Percentiles rank a stretch among this genome's conserved stretches.
Conservation (phyloP, 2,888 invertebrate genomes). For the Cantharis flavilabris region DNA sequence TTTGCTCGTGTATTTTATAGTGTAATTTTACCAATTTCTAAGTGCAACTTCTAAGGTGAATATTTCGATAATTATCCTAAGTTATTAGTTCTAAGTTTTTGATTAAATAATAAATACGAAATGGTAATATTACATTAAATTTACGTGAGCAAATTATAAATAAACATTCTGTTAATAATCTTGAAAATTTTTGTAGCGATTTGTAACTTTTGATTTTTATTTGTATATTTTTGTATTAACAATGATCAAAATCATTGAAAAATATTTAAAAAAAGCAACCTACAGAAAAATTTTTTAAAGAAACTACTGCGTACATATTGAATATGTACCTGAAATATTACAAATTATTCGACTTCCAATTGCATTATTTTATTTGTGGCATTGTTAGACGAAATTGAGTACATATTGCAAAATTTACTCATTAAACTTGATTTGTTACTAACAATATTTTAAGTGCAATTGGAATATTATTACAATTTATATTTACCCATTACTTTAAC, state of each 20-base stretch:
- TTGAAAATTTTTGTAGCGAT: slow-evolving; percentile 28
- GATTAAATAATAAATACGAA: slow-evolving; percentile 16
- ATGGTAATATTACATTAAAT: slow-evolving; percentile 38
- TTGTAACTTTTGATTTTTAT: slow-evolving; percentile 36
- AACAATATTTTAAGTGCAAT: slow-evolving; percentile 11
- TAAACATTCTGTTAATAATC: slow-evolving; percentile 36
- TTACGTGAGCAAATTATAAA: slow-evolving; percentile 18
- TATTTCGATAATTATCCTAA: slow-evolving; percentile 8
- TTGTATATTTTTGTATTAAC: slow-evolving; percentile 43
- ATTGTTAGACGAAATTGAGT: neutral
- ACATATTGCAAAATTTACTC: neutral
- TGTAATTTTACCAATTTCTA: slow-evolving; percentile 41
- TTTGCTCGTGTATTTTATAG: slow-evolving; percentile 36
- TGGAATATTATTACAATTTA: slow-evolving; percentile 14
- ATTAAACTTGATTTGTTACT: neutral
- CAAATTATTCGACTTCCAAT: slow-evolving; percentile 24
- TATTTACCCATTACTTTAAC: neutral
- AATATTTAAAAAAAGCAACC: slow-evolving; percentile 21
- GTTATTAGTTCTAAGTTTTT: slow-evolving; percentile 13
- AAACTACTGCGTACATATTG: slow-evolving; percentile 48
- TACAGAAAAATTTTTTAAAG: slow-evolving; percentile 32
- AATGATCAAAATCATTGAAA: slow-evolving; percentile 39
- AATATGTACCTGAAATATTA: slow-evolving; percentile 50
- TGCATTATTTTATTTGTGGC: slow-evolving; percentile 17
- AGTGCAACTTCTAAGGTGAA: slow-evolving; percentile 9